Base-by-base conservation (phyloP, 2,888 invertebrate genomes). In the Pegoplata infirma region DNA sequence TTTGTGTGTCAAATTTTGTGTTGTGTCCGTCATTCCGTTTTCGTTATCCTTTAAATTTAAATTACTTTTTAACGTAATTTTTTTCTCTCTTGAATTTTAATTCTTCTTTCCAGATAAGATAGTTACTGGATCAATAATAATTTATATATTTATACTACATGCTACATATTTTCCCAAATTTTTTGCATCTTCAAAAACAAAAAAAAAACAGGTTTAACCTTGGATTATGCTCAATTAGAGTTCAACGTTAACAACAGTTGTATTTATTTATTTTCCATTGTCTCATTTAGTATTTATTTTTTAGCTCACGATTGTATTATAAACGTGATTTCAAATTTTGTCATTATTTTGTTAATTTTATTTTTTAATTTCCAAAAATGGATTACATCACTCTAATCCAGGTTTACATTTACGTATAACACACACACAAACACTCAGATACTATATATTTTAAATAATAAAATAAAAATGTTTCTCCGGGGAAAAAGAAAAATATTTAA, bases 391-490 rank as follows among this genome's bases (percentile, higher is more conserved):
- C 46, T 67, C 67, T 79, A 75, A 75, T 79, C 75, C 75, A 75
- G 71, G 71, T 40, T 71, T 75, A 75, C 75, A 79, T 79, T 79
- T 79, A 79, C 66, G 44, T 74, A 74, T 56, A 63, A 46, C 46
- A 68, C 40, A 59, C 55, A 59, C 55, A 73, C 59, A 40, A 40
- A 51, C 51, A 51, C 51, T 51, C 51, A 51, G 51, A 47, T 51
- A 67, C 59, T 32, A 66, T 85, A 85, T 83, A 85, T 81, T 86
- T 84, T 84, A 77, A 83, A 80, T 51, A 82, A 68, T 75, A 84
- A 84, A 84, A 84, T 73, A 84, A 80, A 86, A 85, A 86, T 85
- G 87, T 85, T 88, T 88, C 88, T 88, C 88, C 88, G 88, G 88
- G 87, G 88, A 85, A 86, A 85, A 75, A 66, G 64, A 64, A 64